Conservation (phyloP, 2,797 vertebrate genomes). For the Taeniopygia guttata region DNA sequence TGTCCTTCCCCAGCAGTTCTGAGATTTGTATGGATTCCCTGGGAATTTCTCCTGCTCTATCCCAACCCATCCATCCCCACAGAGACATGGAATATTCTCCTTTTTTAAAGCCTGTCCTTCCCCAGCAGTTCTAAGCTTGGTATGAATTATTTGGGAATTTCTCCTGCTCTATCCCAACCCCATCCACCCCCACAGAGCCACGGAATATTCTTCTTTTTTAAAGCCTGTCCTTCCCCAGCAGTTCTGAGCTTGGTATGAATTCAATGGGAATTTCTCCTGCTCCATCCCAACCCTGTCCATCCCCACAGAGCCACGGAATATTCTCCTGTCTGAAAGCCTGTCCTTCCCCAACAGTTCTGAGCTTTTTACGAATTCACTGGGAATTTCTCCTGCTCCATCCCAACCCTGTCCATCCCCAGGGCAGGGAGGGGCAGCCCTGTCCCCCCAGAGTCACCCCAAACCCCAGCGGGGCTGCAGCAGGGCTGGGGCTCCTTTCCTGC, state of each 20-base stretch:
- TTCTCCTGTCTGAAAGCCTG: accelerated
- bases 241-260: too few species aligned
- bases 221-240: too few species aligned
- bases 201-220: too few species aligned
- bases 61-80: accelerated
- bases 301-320: accelerated
- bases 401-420: neutral
- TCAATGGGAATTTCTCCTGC: too few species aligned
- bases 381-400: accelerated
- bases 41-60: accelerated
- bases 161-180: too few species aligned
- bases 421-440: neutral
- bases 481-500: neutral
- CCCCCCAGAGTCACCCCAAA: neutral
- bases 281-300: too few species aligned
- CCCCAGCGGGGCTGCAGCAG: neutral
- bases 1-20: accelerated
- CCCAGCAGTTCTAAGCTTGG: too few species aligned
- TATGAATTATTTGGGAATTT: too few species aligned
- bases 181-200: too few species aligned
- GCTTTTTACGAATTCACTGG: neutral
- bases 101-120: too few species aligned
- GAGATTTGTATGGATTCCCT: neutral
- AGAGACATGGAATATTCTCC: too few species aligned
- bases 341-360: neutral